Evolutionary conservation across 2,113 vertebrate genomes (phyloP).

Genomic region (Saccopteryx leptura): DNA sequence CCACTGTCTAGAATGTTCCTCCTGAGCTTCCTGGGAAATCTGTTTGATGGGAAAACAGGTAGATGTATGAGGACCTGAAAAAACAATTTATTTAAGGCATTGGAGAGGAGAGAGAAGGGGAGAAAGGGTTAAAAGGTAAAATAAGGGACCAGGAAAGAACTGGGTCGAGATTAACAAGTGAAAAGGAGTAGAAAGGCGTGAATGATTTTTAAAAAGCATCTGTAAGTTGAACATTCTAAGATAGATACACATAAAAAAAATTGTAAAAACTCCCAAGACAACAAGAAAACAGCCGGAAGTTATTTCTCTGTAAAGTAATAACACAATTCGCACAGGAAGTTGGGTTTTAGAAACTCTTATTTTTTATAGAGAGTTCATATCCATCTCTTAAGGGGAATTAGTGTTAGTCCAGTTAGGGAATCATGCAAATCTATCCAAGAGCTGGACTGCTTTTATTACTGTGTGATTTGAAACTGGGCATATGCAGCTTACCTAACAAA

Average conservation of each 20-base stretch:
- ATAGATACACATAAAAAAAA: constrained; percentile 55
- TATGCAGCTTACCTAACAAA: constrained; percentile 66
- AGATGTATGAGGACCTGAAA: neutral
- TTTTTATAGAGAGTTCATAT: constrained; percentile 53
- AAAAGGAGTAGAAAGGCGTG: constrained; percentile 52
- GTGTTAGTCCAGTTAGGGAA: constrained; percentile 59
- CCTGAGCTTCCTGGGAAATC: neutral
- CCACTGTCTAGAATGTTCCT: neutral
- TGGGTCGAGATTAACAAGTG: constrained; percentile 58
- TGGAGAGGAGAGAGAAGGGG: neutral
- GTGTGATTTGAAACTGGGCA: constrained; percentile 71
- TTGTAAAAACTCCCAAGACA: constrained; percentile 47
- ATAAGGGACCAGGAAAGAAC: constrained; percentile 53
- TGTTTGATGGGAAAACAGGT: neutral
- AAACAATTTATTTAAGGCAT: neutral
- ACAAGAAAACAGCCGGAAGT: constrained; percentile 59
- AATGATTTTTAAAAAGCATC: constrained; percentile 57
- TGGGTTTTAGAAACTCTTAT: constrained; percentile 45
- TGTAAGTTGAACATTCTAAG: constrained; percentile 69
- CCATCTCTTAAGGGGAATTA: constrained; percentile 74
- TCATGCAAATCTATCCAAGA: constrained; percentile 75
- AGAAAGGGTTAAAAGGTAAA: constrained; percentile 12
- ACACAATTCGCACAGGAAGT: constrained; percentile 56
- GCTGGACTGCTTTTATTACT: constrained; percentile 70
- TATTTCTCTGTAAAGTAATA: constrained; percentile 73